These are phyloP conservation scores for Asbolus verrucosus DNA, from an alignment of 1,140 invertebrate genomes.

Conservation along the genomic window DNA sequence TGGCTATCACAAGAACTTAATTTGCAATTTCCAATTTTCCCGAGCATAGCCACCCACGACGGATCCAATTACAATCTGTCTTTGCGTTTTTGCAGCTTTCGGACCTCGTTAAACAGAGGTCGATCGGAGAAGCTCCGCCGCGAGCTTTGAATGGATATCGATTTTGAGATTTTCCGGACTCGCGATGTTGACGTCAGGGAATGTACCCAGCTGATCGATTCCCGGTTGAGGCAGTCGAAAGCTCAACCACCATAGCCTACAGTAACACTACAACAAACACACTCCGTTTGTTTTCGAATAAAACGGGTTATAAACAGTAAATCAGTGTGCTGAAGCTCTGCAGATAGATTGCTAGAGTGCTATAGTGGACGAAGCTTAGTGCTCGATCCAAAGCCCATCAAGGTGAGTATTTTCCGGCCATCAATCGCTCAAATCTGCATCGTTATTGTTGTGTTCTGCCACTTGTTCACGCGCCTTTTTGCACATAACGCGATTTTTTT, in stretches of 20 bases:
- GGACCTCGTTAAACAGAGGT: not conserved
- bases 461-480: constrained; percentile 23
- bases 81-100: not conserved
- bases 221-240: constrained; percentile 52
- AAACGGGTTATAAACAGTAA: not conserved
- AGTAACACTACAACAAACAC: constrained; percentile 26
- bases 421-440: not conserved
- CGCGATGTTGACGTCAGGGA: constrained; percentile 45
- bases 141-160: constrained; percentile 40
- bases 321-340: not conserved
- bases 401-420: constrained; percentile 15
- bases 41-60: not conserved
- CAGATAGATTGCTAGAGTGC: not conserved
- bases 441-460: not conserved
- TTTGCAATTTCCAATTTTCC: not conserved
- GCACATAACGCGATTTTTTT: not conserved
- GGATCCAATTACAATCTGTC: not conserved
- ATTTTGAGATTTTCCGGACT: constrained; percentile 45
- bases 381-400: constrained; percentile 2
- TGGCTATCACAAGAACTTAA: constrained; percentile 20
- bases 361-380: not conserved
- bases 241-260: constrained; percentile 44
- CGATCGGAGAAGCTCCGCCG: not conserved
- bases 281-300: constrained; percentile 6
- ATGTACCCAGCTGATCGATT: constrained; percentile 59